Percentiles rank a stretch among this genome's conserved stretches.
These are phyloP conservation scores for Aphelocoma coerulescens DNA, from an alignment of 2,113 vertebrate species.

Conservation along the genomic window DNA sequence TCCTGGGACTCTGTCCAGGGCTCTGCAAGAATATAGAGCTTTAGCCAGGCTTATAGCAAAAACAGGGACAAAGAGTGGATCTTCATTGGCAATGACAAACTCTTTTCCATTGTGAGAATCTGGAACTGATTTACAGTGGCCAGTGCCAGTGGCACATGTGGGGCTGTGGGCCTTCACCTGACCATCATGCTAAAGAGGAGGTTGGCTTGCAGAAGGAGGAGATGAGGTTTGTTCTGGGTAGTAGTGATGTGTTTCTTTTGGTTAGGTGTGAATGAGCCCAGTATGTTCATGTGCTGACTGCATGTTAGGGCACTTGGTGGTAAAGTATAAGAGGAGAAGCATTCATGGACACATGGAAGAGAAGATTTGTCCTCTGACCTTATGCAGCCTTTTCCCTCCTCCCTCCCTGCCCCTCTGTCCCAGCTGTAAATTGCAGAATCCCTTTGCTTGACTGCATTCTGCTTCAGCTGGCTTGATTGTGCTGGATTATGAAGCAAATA, in stretches of 20 bases:
- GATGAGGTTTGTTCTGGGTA: background rate
- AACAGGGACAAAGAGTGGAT: background rate
- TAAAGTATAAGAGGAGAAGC: background rate
- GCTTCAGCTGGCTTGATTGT: background rate
- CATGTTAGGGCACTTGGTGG: background rate
- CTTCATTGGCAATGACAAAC: background rate
- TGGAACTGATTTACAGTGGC: background rate
- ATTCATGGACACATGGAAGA: background rate
- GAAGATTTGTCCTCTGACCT: background rate
- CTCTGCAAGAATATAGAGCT: background rate
- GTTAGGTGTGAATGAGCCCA: background rate
- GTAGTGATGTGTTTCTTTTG: background rate
- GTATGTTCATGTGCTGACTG: background rate
- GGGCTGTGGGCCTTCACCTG: background rate
- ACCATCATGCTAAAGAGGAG: background rate
- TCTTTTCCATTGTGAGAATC: background rate
- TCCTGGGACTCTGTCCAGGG: background rate
- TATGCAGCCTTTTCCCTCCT: background rate
- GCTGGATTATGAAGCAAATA: background rate
- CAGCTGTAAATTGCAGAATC: slow-evolving; percentile 1
- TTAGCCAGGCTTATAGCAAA: background rate
- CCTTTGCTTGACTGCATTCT: background rate
- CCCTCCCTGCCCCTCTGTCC: background rate
- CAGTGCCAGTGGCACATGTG: background rate
- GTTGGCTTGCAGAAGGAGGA: rapidly evolving